Percentiles rank a stretch among this genome's conserved stretches.
phyloP scores from a whole-genome alignment of 2,797 vertebrate species.

The Brachyrhaphis roseni region DNA sequence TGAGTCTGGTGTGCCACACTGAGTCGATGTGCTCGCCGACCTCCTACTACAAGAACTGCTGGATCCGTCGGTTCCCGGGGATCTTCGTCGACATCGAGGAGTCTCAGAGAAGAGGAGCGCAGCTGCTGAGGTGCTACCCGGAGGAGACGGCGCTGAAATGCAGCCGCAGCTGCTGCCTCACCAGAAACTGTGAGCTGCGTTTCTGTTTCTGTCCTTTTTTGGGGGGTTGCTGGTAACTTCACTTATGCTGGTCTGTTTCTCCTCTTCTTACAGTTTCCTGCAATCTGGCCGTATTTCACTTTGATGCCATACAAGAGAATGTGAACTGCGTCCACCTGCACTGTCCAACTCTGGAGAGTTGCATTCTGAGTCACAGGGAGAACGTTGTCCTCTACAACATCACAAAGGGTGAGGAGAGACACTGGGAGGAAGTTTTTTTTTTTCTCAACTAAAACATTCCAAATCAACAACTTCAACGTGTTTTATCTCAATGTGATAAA shows the following conservation, averaged over 20 bases:
- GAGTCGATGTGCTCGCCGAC: constrained; percentile 86
- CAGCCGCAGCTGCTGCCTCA: constrained; percentile 89
- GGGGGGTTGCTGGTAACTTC: neutral
- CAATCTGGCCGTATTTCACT: constrained; percentile 93
- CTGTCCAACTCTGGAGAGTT: constrained; percentile 91
- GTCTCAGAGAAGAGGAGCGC: constrained; percentile 88
- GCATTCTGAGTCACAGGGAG: constrained; percentile 82
- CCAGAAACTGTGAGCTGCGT: constrained; percentile 85
- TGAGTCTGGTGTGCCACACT: constrained; percentile 65
- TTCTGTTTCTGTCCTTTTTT: neutral
- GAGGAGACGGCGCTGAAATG: constrained; percentile 87
- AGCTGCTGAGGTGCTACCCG: constrained; percentile 81
- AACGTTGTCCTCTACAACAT: constrained; percentile 90
- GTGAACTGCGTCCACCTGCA: constrained; percentile 91
- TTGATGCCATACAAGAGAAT: constrained; percentile 78
- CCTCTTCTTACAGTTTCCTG: constrained; percentile 85
- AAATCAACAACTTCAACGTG: neutral
- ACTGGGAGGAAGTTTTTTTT: neutral
- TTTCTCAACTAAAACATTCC: neutral
- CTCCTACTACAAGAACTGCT: constrained; percentile 90
- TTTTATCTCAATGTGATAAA: neutral
- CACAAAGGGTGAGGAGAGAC: constrained; percentile 83
- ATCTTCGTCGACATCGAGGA: constrained; percentile 85
- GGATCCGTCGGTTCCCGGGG: constrained; percentile 92
- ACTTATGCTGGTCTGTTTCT: neutral